phyloP scores from a whole-genome alignment of 2,888 invertebrate genomes.

The Chymomyza procnemis region DNA sequence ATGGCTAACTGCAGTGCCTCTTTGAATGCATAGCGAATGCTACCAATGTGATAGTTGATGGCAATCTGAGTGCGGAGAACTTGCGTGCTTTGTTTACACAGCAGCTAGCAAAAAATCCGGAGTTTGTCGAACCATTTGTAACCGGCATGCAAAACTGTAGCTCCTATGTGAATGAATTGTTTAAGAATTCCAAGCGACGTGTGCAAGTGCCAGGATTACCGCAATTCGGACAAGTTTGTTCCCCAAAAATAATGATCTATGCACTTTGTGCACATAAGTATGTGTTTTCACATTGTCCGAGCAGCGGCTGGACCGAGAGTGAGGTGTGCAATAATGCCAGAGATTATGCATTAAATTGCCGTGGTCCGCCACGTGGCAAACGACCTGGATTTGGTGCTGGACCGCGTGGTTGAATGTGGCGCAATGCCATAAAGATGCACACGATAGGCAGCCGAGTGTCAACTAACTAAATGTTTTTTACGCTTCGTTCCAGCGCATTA shows the following conservation, averaged over 20 bases:
- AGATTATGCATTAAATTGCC: conserved; percentile 30
- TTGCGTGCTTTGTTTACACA: conserved; percentile 22
- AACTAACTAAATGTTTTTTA: neutral
- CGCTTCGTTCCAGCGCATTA: neutral
- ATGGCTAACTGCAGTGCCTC: conserved; percentile 33
- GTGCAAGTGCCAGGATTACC: neutral
- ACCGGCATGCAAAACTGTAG: conserved; percentile 40
- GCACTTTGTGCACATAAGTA: conserved; percentile 33
- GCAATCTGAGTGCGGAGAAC: conserved; percentile 33
- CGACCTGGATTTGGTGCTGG: neutral
- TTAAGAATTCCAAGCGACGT: conserved; percentile 1
- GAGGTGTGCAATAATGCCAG: conserved; percentile 37
- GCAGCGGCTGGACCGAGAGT: conserved; percentile 42
- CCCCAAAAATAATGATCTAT: conserved; percentile 27
- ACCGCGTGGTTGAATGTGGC: neutral
- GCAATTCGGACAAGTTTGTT: conserved; percentile 25
- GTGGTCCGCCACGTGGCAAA: conserved; percentile 7
- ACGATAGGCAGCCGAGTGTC: neutral
- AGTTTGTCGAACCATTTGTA: conserved; percentile 34
- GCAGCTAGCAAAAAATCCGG: conserved; percentile 29
- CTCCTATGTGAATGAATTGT: conserved; percentile 5
- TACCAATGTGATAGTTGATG: conserved; percentile 25
- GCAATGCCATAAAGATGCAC: neutral
- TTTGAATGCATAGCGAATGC: conserved; percentile 49
- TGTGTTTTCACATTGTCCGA: conserved; percentile 43